Conservation (phyloP, 2,797 vertebrate species). For the Microhierax caerulescens region DNA sequence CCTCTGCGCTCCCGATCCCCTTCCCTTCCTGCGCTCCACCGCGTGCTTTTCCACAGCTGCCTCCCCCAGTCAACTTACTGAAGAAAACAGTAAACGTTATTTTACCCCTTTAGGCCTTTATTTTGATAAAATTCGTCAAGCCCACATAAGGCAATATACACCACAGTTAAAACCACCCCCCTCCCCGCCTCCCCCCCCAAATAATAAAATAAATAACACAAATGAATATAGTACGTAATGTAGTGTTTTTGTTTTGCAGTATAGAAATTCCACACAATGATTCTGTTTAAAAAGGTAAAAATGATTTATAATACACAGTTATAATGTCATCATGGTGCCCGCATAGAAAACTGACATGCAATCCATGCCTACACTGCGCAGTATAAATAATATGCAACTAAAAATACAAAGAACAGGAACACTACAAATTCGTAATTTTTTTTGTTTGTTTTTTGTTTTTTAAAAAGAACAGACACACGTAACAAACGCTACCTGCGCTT, state of each 20-base stretch:
- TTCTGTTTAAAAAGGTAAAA: constrained; percentile 72
- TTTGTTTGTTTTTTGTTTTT: background rate
- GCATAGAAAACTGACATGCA: constrained; percentile 69
- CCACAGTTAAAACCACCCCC: constrained; percentile 44
- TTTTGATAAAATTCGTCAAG: constrained; percentile 67
- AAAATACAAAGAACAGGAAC: constrained; percentile 70
- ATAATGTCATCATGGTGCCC: constrained; percentile 53
- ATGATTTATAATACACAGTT: constrained; percentile 70
- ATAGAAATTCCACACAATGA: constrained; percentile 67
- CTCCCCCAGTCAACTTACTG: background rate
- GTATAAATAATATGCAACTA: constrained; percentile 64
- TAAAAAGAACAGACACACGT: constrained; percentile 51
- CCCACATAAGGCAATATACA: constrained; percentile 66
- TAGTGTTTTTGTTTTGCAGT: constrained; percentile 70
- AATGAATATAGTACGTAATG: constrained; percentile 53
- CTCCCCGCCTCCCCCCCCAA: background rate
- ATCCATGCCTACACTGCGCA: constrained; percentile 64
- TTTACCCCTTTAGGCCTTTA: constrained; percentile 55
- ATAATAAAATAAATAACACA: constrained; percentile 67
- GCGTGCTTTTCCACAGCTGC: background rate
- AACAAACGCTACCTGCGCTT: constrained; percentile 53
- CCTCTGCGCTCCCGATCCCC: accelerated
- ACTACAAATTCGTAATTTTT: constrained; percentile 17
- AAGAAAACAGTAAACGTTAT: background rate
- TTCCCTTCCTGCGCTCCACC: background rate